Evolutionary conservation across 2,888 invertebrate species (phyloP).

Genomic region (Heliconius aoede): DNA sequence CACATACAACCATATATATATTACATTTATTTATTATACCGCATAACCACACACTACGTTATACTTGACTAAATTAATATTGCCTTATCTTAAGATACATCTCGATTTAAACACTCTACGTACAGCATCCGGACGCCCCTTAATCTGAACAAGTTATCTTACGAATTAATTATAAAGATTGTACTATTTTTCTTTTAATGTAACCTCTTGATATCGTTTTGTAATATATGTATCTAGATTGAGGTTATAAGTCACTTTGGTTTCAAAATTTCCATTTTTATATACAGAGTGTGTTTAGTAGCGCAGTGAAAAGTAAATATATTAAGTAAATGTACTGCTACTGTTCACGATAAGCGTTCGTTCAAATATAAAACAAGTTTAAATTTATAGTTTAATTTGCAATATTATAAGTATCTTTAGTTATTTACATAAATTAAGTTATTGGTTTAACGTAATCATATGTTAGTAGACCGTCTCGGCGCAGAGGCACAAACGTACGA

Average conservation of each 20-base stretch:
- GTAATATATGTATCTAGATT: constrained; percentile 21
- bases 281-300: background rate
- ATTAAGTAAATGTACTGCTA: background rate
- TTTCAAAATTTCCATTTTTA: background rate
- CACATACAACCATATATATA: background rate
- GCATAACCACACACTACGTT: constrained; percentile 26
- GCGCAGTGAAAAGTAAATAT: background rate
- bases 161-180: constrained; percentile 34
- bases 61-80: constrained; percentile 38
- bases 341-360: background rate
- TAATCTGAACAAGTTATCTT: constrained; percentile 41
- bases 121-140: constrained; percentile 38
- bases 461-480: too few relatives aligned
- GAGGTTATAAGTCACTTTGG: constrained; percentile 4
- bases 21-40: constrained; percentile 6
- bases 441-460: too few relatives aligned
- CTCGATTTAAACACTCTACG: constrained; percentile 34
- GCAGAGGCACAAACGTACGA: too few relatives aligned
- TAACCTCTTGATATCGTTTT: constrained; percentile 8
- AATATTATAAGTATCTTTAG: too few relatives aligned
- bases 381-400: too few relatives aligned
- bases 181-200: constrained; percentile 19
- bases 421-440: too few relatives aligned
- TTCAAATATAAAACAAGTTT: background rate
- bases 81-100: constrained; percentile 38